Conservation (phyloP, 64 coral and sea anemone species). For the Stichodactyla mertensii region DNA sequence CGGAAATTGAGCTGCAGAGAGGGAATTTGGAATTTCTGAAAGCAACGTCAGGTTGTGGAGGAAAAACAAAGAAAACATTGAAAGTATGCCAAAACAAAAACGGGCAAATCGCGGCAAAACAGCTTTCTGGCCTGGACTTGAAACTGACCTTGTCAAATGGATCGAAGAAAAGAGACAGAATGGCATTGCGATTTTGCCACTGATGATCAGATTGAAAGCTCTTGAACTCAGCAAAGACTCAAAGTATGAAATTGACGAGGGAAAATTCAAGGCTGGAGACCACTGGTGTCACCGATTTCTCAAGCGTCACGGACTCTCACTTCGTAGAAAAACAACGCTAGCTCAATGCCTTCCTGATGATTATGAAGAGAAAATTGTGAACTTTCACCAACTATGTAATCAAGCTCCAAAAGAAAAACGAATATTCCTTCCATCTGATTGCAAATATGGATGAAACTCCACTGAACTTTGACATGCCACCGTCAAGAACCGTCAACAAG, state of each 20-base stretch:
- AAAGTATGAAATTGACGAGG: constrained; percentile 23
- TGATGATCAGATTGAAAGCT: constrained; percentile 12
- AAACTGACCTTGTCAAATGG: too few species aligned
- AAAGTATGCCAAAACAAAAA: too few species aligned
- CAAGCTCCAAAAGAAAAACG: constrained; percentile 17
- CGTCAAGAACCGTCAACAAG: constrained; percentile 11
- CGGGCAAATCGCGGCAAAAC: too few species aligned
- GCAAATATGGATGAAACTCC: constrained; percentile 70
- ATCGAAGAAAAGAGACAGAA: constrained; percentile 16
- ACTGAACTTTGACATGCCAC: constrained; percentile 29
- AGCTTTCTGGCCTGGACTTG: too few species aligned
- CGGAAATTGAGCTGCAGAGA: too few species aligned
- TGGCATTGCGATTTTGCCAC: constrained; percentile 19
- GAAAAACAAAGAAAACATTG: too few species aligned
- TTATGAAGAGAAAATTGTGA: constrained; percentile 42
- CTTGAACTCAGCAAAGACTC: constrained; percentile 24
- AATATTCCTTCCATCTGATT: constrained; percentile 34
- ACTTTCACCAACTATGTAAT: constrained; percentile 41
- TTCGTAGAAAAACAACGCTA: constrained; percentile 30
- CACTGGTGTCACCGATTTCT: constrained; percentile 19
- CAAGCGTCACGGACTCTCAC: constrained; percentile 10
- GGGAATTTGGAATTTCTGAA: too few species aligned
- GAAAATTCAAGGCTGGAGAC: constrained; percentile 38
- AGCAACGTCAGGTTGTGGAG: too few species aligned
- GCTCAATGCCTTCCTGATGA: constrained; percentile 39